These are phyloP conservation scores for Brassicogethes aeneus DNA, from an alignment of 2,888 invertebrate species.

Conservation along the genomic window DNA sequence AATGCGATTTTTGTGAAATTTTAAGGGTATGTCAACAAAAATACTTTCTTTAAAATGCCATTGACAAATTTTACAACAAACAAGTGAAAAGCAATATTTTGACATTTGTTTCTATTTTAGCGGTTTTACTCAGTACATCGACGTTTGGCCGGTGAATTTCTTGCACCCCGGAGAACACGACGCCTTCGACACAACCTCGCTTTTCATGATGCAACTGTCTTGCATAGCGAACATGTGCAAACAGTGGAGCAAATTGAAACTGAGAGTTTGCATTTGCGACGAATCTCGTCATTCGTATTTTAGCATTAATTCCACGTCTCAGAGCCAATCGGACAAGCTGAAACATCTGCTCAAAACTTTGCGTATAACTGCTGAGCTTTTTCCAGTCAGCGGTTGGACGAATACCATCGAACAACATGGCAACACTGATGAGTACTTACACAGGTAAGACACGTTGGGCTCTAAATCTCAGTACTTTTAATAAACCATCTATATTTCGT, in stretches of 20 bases:
- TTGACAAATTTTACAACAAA: too few species aligned
- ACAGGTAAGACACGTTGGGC: constrained; percentile 23
- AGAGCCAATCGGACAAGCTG: constrained; percentile 41
- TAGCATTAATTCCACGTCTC: constrained; percentile 24
- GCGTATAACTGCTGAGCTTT: constrained; percentile 78
- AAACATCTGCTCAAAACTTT: constrained; percentile 70
- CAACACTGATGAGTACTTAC: constrained; percentile 29
- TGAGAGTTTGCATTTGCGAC: constrained; percentile 81
- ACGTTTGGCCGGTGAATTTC: constrained; percentile 96
- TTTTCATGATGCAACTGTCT: constrained; percentile 94
- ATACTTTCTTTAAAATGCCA: too few species aligned
- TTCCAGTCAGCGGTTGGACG: constrained; percentile 47
- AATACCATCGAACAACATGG: constrained; percentile 30
- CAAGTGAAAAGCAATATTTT: too few species aligned
- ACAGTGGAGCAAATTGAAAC: constrained; percentile 76
- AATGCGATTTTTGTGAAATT: too few species aligned
- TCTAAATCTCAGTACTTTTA: too few species aligned
- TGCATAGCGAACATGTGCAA: constrained; percentile 90
- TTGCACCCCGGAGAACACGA: constrained; percentile 67
- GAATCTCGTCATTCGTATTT: constrained; percentile 32
- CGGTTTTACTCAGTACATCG: constrained; percentile 71
- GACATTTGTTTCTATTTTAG: too few species aligned
- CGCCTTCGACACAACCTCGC: constrained; percentile 80
- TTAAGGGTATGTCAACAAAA: too few species aligned
- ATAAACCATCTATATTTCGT: too few species aligned